Conservation (phyloP, 2,797 vertebrate genomes). For the Petrocephalus sullivani region DNA sequence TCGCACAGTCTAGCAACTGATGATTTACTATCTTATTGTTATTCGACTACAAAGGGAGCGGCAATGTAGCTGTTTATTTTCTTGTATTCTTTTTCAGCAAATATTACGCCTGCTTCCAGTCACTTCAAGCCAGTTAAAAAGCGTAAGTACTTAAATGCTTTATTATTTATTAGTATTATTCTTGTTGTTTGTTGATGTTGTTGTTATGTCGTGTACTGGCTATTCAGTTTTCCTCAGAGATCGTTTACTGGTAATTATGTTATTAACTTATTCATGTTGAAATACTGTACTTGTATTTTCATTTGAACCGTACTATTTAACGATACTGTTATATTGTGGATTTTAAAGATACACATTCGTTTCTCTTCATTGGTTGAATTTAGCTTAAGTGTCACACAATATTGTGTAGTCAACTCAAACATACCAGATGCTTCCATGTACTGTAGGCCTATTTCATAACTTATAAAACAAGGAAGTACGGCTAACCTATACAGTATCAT, state of each 20-base stretch:
- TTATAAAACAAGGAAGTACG: neutral
- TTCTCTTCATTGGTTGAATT: neutral
- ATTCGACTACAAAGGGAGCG: conserved; percentile 9
- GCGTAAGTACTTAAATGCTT: neutral
- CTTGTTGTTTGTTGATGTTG: neutral
- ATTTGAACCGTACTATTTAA: neutral
- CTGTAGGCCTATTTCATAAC: neutral
- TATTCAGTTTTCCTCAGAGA: neutral
- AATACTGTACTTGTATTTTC: neutral
- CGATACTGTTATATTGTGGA: neutral
- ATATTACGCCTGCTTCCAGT: neutral
- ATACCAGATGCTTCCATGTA: neutral
- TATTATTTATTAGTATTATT: neutral
- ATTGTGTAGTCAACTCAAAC: neutral
- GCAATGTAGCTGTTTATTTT: neutral
- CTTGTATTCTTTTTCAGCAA: neutral
- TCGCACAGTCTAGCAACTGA: conserved; percentile 21
- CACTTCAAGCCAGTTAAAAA: neutral
- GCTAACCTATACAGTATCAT: neutral
- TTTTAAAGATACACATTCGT: neutral
- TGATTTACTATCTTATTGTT: neutral
- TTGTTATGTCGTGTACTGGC: neutral
- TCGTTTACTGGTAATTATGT: neutral
- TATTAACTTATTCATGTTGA: neutral
- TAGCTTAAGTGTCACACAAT: neutral